A percentile compares a stretch with the other conserved stretches of the same genome.
Conservation (phyloP, 2,888 invertebrate genomes). For the Rhagonycha fulva region DNA sequence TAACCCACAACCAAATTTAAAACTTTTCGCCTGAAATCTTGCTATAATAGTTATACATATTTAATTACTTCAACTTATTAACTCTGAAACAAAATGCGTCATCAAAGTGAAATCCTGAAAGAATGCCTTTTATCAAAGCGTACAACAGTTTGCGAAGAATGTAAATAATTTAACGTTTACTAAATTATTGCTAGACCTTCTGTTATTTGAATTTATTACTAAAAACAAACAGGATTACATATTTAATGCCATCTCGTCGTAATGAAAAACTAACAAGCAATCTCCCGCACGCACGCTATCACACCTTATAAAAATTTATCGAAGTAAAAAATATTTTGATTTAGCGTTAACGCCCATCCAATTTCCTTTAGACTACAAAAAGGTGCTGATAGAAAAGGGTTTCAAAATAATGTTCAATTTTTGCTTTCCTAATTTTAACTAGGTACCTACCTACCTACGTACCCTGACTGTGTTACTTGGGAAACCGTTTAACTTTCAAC, state of each 20-base stretch:
- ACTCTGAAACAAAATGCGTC: neutral
- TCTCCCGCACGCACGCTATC: neutral
- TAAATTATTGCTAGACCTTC: neutral
- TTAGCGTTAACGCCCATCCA: neutral
- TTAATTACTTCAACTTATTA: neutral
- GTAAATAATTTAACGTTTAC: neutral
- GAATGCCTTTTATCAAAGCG: neutral
- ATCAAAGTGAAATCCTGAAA: neutral
- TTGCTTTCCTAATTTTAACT: neutral
- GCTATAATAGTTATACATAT: neutral
- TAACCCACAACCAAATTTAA: conserved; percentile 8
- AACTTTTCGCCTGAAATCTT: neutral
- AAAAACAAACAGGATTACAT: neutral
- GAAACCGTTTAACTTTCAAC: neutral
- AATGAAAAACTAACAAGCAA: conserved; percentile 4
- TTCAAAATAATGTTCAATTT: neutral
- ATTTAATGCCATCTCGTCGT: neutral
- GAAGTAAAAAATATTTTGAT: neutral
- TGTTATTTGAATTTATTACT: conserved; percentile 1
- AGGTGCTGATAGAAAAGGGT: neutral
- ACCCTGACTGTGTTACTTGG: neutral
- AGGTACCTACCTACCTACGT: neutral
- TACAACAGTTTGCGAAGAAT: neutral
- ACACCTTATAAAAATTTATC: neutral
- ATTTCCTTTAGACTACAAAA: neutral